These are phyloP conservation scores for Venustoraphidia nigricollis DNA, from an alignment of 2,888 invertebrate genomes.

Conservation along the genomic window DNA sequence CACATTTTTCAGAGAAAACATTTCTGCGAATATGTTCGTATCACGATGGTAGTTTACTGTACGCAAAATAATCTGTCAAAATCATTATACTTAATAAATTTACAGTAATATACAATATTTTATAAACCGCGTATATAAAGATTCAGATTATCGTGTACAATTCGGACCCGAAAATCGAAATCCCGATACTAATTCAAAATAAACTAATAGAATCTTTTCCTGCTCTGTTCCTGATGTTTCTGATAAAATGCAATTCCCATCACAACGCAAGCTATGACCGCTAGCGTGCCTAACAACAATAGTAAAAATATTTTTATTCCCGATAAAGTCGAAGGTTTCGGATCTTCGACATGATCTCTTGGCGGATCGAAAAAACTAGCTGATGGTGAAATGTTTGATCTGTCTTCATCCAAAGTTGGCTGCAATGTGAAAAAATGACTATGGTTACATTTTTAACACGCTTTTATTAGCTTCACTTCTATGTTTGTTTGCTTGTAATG, in stretches of 20 bases:
- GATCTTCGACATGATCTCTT: conserved; percentile 78
- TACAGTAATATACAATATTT: no score
- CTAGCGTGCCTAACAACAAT: conserved; percentile 70
- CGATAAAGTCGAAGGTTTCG: conserved; percentile 60
- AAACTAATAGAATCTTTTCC: conserved; percentile 67
- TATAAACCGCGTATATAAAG: no score
- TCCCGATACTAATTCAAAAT: neutral
- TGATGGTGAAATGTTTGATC: conserved; percentile 73
- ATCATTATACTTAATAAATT: no score
- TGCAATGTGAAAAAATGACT: conserved; percentile 20
- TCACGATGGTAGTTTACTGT: no score
- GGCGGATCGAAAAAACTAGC: conserved; percentile 84
- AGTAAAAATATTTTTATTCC: conserved; percentile 84
- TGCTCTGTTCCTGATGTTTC: conserved; percentile 74
- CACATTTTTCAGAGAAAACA: no score
- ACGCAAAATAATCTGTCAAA: no score
- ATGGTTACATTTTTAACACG: neutral
- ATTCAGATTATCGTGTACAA: no score
- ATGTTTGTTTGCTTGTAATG: no score
- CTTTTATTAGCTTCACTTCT: conserved; percentile 1
- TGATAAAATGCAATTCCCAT: conserved; percentile 88
- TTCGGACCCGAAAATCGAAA: no score
- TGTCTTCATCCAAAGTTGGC: conserved; percentile 50
- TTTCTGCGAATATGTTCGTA: no score
- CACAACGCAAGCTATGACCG: conserved; percentile 67